Conservation (phyloP, 23 tunicate species). For the Phallusia fumigata region DNA sequence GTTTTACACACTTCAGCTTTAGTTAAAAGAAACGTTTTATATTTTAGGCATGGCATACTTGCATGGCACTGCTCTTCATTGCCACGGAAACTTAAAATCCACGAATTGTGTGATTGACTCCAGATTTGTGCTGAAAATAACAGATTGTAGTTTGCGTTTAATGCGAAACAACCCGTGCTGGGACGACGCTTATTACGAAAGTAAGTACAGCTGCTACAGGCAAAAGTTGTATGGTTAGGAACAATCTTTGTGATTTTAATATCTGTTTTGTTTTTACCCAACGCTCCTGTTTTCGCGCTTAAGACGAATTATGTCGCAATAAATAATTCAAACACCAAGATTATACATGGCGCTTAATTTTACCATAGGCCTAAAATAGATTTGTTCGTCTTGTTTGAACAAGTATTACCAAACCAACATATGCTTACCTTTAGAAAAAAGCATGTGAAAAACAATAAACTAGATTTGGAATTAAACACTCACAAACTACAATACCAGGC, state of each 20-base stretch:
- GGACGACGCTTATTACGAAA: conserved; percentile 50
- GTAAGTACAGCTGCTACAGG: conserved; percentile 17
- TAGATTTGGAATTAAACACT: no score
- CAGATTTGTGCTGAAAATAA: conserved; percentile 65
- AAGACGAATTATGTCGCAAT: background rate
- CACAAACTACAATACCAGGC: no score
- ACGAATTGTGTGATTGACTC: conserved; percentile 72
- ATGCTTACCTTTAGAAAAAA: no score
- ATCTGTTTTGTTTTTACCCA: background rate
- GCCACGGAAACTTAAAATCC: conserved; percentile 73
- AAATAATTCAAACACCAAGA: background rate
- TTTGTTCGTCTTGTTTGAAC: no score
- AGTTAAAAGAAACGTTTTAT: background rate
- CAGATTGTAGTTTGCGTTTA: conserved; percentile 50
- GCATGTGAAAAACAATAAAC: no score
- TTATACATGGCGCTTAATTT: background rate
- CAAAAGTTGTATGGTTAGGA: no score
- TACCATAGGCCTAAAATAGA: no score
- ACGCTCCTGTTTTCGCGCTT: background rate
- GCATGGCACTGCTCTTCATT: conserved; percentile 59
- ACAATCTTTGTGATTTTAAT: no score
- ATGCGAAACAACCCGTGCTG: conserved; percentile 15
- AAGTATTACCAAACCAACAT: no score
- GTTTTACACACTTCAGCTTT: background rate
- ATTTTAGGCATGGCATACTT: conserved; percentile 57